Evolutionary conservation across 2,113 vertebrate species (phyloP), one percentile per base, ranked within the genome.

Genomic region (Macquaria ambigua): DNA sequence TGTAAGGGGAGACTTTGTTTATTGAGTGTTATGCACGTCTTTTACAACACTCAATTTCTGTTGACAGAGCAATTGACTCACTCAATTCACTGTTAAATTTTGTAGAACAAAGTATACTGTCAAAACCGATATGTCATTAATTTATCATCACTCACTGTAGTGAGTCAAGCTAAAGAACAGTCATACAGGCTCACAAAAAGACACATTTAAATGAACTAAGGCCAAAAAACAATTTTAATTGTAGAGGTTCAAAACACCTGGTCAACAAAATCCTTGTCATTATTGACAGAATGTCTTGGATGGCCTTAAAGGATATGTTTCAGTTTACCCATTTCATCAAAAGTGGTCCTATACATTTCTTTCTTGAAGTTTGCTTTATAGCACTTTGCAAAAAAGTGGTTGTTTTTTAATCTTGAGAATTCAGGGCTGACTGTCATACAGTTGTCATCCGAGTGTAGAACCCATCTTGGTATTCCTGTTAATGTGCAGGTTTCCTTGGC

Each of bases 1-100:
- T 81, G 74, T 70, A 84, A 80, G 84, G 61, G 12, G 73, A 80
- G 67, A 70, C 71, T 88, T 90, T 90, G 77, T 93, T 91, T 86
- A 52, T 74, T 69, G 64, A 85, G 63, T 76, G 7, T 80, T 64
- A 53, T 73, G 46, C 15, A 55, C 37, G 15, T 46, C 31, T 72
- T 84, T 83, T 76, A 46, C 16, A 84, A 56, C 48, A 52, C 28
- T 43, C 1, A 6, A 0, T 89, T 73, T 81, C 39, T 52, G 8
- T 52, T 82, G 62, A 69, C 70, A 39, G 62, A 12, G 5, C n/a
- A 64, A 34, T 41, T 55, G 20, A 74, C 20, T 74, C n/a, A 41
- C 39, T 83, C 25, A n/a, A 1, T 73, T 75, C 4, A 46, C 18
- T 71, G 41, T 84, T 64, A 77, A 37, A 16, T 53, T 77, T 66